phyloP scores from a whole-genome alignment of 1,140 invertebrate species.

The Drosophila varians region DNA sequence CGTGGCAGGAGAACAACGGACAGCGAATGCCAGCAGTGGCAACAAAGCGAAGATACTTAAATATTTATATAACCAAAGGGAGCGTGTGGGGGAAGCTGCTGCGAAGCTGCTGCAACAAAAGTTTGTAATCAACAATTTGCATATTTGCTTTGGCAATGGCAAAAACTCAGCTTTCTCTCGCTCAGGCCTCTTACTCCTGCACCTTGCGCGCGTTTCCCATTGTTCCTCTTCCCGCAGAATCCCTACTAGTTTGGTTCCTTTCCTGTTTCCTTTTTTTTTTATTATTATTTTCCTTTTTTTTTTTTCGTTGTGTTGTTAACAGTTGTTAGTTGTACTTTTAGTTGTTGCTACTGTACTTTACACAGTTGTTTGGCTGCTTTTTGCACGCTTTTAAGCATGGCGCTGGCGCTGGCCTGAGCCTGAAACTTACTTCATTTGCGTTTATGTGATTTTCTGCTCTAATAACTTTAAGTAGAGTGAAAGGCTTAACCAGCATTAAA shows the following conservation, averaged over 20 bases:
- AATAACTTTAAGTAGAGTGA: slow-evolving; percentile 58
- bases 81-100: background rate
- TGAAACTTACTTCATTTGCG: slow-evolving; percentile 80
- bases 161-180: slow-evolving; percentile 50
- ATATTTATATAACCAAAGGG: slow-evolving; percentile 71
- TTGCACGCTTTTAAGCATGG: slow-evolving; percentile 75
- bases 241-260: slow-evolving; percentile 29
- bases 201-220: slow-evolving; percentile 63
- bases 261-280: slow-evolving; percentile 7
- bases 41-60: slow-evolving; percentile 77
- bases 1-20: slow-evolving; percentile 16
- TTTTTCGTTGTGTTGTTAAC: slow-evolving; percentile 42
- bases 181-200: slow-evolving; percentile 47
- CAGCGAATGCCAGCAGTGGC: slow-evolving; percentile 48
- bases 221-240: slow-evolving; percentile 39
- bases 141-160: slow-evolving; percentile 79
- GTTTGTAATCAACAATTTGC: slow-evolving; percentile 82
- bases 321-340: slow-evolving; percentile 56
- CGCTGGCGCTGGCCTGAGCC: too few relatives aligned
- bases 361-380: slow-evolving; percentile 54
- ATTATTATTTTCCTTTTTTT: slow-evolving; percentile 8
- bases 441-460: slow-evolving; percentile 80
- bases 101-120: slow-evolving; percentile 54
- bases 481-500: slow-evolving; percentile 33
- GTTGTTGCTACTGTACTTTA: slow-evolving; percentile 43